These are phyloP conservation scores for Hermodice carunculata DNA, from an alignment of 2,888 invertebrate genomes.

Conservation along the genomic window DNA sequence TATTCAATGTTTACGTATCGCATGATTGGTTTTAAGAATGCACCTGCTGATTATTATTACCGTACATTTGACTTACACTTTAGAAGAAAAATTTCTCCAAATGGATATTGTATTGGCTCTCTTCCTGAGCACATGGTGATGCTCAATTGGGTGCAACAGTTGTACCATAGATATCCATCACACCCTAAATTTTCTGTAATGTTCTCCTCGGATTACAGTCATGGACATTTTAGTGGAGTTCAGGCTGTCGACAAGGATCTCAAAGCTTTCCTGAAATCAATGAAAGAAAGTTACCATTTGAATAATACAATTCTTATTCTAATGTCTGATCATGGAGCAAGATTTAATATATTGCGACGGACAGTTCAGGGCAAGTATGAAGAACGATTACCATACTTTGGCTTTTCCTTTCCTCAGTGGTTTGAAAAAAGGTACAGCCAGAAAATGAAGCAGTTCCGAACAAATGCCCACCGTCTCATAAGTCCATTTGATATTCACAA, in stretches of 20 bases:
- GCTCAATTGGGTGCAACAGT: slow-evolving; percentile 70
- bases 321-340: slow-evolving; percentile 90
- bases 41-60: slow-evolving; percentile 92
- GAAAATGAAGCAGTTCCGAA: slow-evolving; percentile 74
- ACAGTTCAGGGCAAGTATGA: slow-evolving; percentile 93
- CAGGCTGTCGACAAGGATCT: slow-evolving; percentile 79
- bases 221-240: slow-evolving; percentile 84
- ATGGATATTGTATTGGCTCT: slow-evolving; percentile 77
- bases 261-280: slow-evolving; percentile 70
- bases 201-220: slow-evolving; percentile 89
- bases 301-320: slow-evolving; percentile 86
- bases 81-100: too few species aligned
- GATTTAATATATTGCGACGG: slow-evolving; percentile 84
- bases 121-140: slow-evolving; percentile 76
- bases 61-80: slow-evolving; percentile 72
- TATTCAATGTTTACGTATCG: slow-evolving; percentile 86
- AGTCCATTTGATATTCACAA: slow-evolving; percentile 91
- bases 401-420: slow-evolving; percentile 81
- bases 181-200: slow-evolving; percentile 86
- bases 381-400: slow-evolving; percentile 90
- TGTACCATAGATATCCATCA: slow-evolving; percentile 76
- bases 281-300: slow-evolving; percentile 60
- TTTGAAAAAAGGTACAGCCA: slow-evolving; percentile 76
- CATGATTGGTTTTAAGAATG: slow-evolving; percentile 84
- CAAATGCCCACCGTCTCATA: slow-evolving; percentile 79